Conservation (phyloP, 1,140 invertebrate species). For the Drosophila miranda region DNA sequence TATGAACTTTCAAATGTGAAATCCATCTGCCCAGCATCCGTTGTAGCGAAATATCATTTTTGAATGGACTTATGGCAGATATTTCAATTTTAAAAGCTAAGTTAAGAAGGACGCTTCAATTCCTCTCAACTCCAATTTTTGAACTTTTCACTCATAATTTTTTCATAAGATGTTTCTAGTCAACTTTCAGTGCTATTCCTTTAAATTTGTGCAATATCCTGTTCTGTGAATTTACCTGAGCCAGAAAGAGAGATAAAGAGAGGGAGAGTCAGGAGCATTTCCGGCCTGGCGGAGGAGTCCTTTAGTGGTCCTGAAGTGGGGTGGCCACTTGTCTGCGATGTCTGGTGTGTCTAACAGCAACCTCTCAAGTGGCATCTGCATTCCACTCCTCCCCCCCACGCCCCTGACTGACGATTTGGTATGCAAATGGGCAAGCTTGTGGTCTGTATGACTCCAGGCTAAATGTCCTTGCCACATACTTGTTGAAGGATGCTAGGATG, state of each 20-base stretch:
- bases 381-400: not conserved
- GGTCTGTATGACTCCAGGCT: slow-evolving; percentile 5
- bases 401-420: slow-evolving; percentile 8
- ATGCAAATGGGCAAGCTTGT: slow-evolving; percentile 59
- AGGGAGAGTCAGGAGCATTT: slow-evolving; percentile 10
- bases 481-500: slow-evolving; percentile 20
- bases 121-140: too few relatives aligned
- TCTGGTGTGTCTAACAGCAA: slow-evolving; percentile 35
- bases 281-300: slow-evolving; percentile 18
- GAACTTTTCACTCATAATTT: too few relatives aligned
- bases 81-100: too few relatives aligned
- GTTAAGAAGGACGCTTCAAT: too few relatives aligned
- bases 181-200: too few relatives aligned
- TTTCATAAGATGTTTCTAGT: not conserved
- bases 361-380: slow-evolving; percentile 31
- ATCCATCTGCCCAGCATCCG: too few relatives aligned
- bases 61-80: too few relatives aligned
- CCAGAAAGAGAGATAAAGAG: not conserved
- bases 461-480: slow-evolving; percentile 35
- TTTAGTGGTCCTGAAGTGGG: slow-evolving; percentile 29
- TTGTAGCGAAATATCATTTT: too few relatives aligned
- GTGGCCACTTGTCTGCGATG: slow-evolving; percentile 20
- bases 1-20: too few relatives aligned
- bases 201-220: slow-evolving; percentile 6
- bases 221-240: slow-evolving; percentile 13